Conservation (phyloP, 2,888 invertebrate species). For the Mystacides longicornis region DNA sequence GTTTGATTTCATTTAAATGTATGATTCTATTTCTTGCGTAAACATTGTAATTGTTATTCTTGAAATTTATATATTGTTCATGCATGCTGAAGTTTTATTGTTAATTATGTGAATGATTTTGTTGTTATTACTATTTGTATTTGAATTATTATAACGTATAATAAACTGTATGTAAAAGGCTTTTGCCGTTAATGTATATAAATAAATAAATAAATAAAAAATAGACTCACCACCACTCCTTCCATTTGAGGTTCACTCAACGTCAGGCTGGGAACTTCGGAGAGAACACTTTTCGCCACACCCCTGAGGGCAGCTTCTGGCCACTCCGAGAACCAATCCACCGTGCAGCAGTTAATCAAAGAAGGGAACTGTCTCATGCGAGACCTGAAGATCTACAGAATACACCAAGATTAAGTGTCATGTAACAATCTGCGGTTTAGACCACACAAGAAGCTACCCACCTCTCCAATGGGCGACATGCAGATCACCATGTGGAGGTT, state of each 20-base stretch:
- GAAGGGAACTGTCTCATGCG: conserved; percentile 83
- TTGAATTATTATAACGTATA: no score
- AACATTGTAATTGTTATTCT: no score
- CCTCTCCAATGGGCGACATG: conserved; percentile 79
- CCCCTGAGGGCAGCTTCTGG: conserved; percentile 79
- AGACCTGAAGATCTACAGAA: conserved; percentile 59
- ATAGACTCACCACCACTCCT: conserved; percentile 57
- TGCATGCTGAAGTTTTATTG: no score
- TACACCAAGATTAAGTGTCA: not conserved
- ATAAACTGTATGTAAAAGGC: no score
- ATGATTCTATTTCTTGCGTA: no score
- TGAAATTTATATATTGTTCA: no score
- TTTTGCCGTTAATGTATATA: no score
- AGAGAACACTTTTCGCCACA: conserved; percentile 66
- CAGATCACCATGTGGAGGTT: conserved; percentile 77
- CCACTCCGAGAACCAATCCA: conserved; percentile 92
- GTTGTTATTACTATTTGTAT: no score
- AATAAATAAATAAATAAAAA: conserved; percentile 37
- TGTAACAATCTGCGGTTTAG: not conserved
- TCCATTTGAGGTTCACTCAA: conserved; percentile 52
- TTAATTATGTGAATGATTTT: no score
- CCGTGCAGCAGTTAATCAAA: conserved; percentile 85
- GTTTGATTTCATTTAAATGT: no score
- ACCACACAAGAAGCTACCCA: conserved; percentile 43
- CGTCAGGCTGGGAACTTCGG: conserved; percentile 57